These are phyloP conservation scores for Tinamus guttatus DNA, from an alignment of 2,113 vertebrate species.

Conservation along the genomic window DNA sequence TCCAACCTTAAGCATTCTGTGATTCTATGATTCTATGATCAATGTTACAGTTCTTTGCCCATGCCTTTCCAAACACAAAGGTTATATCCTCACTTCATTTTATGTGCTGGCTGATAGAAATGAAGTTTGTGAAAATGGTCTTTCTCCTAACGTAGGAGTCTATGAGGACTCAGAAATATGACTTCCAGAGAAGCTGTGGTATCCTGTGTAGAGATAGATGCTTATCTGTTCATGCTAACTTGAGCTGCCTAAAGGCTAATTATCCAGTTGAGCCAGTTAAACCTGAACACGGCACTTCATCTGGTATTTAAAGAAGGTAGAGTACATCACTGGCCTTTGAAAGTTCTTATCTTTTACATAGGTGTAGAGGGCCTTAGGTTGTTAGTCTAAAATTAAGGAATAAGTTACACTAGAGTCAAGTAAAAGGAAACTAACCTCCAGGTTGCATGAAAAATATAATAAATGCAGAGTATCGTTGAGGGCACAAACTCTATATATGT, in stretches of 20 bases:
- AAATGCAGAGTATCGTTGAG: background rate
- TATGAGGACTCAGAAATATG: background rate
- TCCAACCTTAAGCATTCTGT: no score
- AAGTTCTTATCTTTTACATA: background rate
- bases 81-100: background rate
- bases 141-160: background rate
- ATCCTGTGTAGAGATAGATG: background rate
- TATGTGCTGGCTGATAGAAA: background rate
- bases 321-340: background rate
- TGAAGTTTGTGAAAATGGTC: background rate
- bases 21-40: no score
- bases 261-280: background rate
- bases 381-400: background rate
- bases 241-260: background rate
- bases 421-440: background rate
- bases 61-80: fast-evolving
- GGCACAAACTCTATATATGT: background rate
- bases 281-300: background rate
- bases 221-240: background rate
- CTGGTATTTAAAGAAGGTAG: background rate
- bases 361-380: background rate
- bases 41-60: fast-evolving
- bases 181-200: background rate
- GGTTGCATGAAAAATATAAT: background rate
- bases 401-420: background rate